phyloP scores from a whole-genome alignment of 1,140 invertebrate genomes.

The Macrobrachium rosenbergii region DNA sequence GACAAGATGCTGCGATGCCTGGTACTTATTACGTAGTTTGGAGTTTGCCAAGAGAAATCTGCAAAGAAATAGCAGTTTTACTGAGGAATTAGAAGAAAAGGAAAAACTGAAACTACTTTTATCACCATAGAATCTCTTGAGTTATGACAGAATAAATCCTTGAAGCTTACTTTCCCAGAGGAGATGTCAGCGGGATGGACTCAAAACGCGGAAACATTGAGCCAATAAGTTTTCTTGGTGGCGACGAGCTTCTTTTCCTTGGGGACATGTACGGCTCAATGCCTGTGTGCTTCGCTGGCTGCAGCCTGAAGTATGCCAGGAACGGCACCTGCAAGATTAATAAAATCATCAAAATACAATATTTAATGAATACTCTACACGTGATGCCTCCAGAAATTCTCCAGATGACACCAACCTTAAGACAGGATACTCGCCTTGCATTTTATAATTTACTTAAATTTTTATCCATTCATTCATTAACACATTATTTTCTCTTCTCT shows the following conservation, averaged over 20 bases:
- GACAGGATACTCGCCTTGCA: no score
- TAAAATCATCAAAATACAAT: no score
- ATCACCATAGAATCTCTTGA: background rate
- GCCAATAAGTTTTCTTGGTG: conserved; percentile 38
- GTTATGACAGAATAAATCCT: background rate
- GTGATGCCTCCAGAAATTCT: no score
- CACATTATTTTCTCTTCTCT: no score
- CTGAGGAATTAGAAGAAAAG: background rate
- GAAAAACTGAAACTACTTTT: background rate
- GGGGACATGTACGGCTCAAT: conserved; percentile 53
- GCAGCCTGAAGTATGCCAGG: conserved; percentile 53
- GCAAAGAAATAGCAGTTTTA: background rate
- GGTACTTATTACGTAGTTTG: conserved; percentile 53
- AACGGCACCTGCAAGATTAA: conserved; percentile 48
- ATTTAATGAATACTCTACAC: no score
- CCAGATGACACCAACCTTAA: no score
- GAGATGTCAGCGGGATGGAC: conserved; percentile 44
- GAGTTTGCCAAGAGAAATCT: conserved; percentile 47
- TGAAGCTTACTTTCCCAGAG: conserved; percentile 46
- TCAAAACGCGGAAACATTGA: conserved; percentile 55
- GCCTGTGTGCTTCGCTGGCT: conserved; percentile 54
- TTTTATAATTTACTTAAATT: no score
- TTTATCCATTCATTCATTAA: no score
- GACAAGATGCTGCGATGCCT: conserved; percentile 36
- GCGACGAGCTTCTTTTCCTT: conserved; percentile 43